phyloP scores from a whole-genome alignment of 2,797 vertebrate species.

The Enteromius trimaculatus region DNA sequence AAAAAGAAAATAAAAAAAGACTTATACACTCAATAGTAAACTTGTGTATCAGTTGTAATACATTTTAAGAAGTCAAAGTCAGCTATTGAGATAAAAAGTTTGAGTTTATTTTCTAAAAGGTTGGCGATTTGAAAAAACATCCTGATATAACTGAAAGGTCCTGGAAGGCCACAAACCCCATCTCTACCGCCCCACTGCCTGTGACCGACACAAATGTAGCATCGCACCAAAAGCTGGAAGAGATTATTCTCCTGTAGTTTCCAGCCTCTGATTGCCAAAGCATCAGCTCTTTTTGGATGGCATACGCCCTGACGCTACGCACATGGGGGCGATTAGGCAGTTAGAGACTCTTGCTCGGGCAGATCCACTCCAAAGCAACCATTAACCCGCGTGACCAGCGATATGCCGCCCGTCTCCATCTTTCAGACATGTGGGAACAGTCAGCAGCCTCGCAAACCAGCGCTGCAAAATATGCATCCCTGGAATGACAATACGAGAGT shows the following conservation, averaged over 20 bases:
- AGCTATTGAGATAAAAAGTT: background rate
- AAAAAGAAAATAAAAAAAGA: too few relatives aligned
- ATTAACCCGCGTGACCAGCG: constrained; percentile 74
- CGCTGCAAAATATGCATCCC: constrained; percentile 23
- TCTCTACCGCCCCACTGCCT: constrained; percentile 64
- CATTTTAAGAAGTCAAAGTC: background rate
- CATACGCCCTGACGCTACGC: constrained; percentile 71
- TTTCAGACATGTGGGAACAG: constrained; percentile 69
- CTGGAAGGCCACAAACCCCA: constrained; percentile 60
- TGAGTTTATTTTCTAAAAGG: background rate
- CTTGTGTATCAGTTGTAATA: background rate
- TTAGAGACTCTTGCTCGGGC: constrained; percentile 63
- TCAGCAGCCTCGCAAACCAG: constrained; percentile 67
- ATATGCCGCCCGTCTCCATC: constrained; percentile 66
- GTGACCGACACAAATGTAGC: constrained; percentile 71
- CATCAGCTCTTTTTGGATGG: constrained; percentile 64
- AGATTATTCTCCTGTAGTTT: constrained; percentile 79
- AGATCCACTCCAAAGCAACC: constrained; percentile 71
- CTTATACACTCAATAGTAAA: too few relatives aligned
- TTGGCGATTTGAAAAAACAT: background rate
- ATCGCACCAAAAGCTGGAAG: constrained; percentile 78
- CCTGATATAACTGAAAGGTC: background rate
- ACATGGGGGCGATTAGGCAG: constrained; percentile 80
- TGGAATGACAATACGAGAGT: constrained; percentile 24
- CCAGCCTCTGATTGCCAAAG: constrained; percentile 77